Evolutionary conservation across 2,797 vertebrate genomes (phyloP).

Genomic region (Coluber constrictor): DNA sequence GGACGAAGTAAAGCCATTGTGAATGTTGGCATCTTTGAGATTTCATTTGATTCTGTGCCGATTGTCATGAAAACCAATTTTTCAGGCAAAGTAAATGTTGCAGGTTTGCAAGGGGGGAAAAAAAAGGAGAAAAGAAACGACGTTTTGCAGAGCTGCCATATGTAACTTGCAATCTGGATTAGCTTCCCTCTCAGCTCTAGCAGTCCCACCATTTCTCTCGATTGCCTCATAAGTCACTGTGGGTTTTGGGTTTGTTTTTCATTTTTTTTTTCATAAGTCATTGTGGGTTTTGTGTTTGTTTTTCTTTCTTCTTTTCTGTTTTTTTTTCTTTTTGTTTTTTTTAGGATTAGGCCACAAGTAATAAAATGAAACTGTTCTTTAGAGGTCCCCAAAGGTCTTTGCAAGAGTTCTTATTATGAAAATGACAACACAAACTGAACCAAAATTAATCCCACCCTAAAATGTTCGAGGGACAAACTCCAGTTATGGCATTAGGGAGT

Average conservation of each 20-base stretch:
- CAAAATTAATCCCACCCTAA: background rate
- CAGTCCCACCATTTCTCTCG: background rate
- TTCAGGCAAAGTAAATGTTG: conserved; percentile 13
- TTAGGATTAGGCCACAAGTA: background rate
- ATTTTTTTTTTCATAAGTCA: background rate
- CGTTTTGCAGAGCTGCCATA: background rate
- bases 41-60: conserved; percentile 46
- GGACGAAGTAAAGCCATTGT: conserved; percentile 34
- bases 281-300: background rate
- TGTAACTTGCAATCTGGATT: background rate
- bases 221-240: background rate
- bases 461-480: background rate
- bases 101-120: background rate
- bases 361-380: background rate
- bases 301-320: background rate
- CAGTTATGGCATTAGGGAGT: background rate
- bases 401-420: background rate
- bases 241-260: background rate
- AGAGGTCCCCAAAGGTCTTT: background rate
- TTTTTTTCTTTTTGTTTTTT: background rate
- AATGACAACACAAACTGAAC: background rate
- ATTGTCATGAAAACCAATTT: conserved; percentile 4
- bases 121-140: background rate
- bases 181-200: background rate
- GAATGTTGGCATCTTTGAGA: conserved; percentile 48